Conservation (phyloP, 1,140 invertebrate species). For the Drosophila varians region DNA sequence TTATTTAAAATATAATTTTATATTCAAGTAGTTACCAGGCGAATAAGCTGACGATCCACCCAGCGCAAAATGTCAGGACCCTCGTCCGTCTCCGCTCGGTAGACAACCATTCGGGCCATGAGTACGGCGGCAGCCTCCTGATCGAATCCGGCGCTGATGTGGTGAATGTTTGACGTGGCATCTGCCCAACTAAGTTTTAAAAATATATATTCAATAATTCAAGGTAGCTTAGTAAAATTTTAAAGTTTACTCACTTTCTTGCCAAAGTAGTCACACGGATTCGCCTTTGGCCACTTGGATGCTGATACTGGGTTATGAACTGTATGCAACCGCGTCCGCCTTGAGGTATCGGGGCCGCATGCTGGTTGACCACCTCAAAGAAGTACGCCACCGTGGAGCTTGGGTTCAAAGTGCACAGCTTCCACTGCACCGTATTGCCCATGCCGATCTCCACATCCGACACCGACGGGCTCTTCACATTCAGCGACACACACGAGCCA, state of each 20-base stretch:
- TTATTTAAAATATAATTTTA: not conserved
- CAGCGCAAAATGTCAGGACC: slow-evolving; percentile 98
- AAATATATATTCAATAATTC: too few relatives aligned
- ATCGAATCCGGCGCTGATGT: slow-evolving; percentile 97
- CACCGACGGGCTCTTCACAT: slow-evolving; percentile 94
- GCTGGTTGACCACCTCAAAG: slow-evolving; percentile 99
- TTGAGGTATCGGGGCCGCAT: slow-evolving; percentile 97
- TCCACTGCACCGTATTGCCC: slow-evolving; percentile 99
- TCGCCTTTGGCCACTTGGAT: slow-evolving; percentile 97
- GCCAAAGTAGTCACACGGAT: slow-evolving; percentile 98
- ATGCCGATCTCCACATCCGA: slow-evolving; percentile 98
- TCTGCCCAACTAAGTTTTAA: slow-evolving; percentile 89
- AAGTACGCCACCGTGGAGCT: slow-evolving; percentile 96
- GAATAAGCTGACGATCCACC: slow-evolving; percentile 98
- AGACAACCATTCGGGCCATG: slow-evolving; percentile 98
- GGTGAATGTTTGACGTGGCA: slow-evolving; percentile 90
- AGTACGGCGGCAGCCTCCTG: slow-evolving; percentile 98
- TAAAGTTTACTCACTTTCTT: slow-evolving; percentile 90
- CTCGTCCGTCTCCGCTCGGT: slow-evolving; percentile 97
- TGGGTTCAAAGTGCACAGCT: slow-evolving; percentile 97
- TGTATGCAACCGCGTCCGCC: slow-evolving; percentile 98
- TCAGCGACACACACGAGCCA: slow-evolving; percentile 97
- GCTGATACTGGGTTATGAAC: slow-evolving; percentile 99
- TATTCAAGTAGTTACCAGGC: slow-evolving; percentile 88
- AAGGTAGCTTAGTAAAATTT: not conserved